These are phyloP conservation scores for Drosophila mimica DNA, from an alignment of 2,888 invertebrate species.

Conservation along the genomic window DNA sequence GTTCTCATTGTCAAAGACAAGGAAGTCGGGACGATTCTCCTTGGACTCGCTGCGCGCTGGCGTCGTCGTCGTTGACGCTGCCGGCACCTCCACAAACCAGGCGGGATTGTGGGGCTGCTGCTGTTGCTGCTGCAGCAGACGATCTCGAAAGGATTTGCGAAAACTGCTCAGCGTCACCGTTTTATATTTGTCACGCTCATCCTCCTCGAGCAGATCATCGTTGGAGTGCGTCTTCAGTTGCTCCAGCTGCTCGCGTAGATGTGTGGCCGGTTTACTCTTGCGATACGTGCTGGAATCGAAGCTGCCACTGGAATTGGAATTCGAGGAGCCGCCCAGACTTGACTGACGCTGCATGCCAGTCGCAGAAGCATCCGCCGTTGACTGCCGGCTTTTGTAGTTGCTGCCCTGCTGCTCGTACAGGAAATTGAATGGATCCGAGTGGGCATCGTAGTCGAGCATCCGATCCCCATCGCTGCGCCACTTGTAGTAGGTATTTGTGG, in stretches of 20 bases:
- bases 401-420: slow-evolving; percentile 82
- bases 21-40: slow-evolving; percentile 74
- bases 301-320: slow-evolving; percentile 62
- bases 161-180: slow-evolving; percentile 84
- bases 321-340: slow-evolving; percentile 54
- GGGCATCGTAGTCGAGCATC: slow-evolving; percentile 78
- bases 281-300: slow-evolving; percentile 83
- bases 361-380: slow-evolving; percentile 6
- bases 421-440: slow-evolving; percentile 83
- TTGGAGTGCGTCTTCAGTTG: slow-evolving; percentile 76
- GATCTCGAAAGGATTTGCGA: slow-evolving; percentile 84
- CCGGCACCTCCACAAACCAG: slow-evolving; percentile 84
- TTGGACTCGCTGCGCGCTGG: slow-evolving; percentile 44
- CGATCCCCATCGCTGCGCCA: slow-evolving; percentile 82
- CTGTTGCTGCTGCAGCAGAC: slow-evolving; percentile 80
- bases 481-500: slow-evolving; percentile 83
- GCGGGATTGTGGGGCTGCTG: slow-evolving; percentile 83
- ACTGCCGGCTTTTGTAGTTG: slow-evolving; percentile 47
- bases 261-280: slow-evolving; percentile 79
- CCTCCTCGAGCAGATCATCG: slow-evolving; percentile 62
- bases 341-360: slow-evolving; percentile 48
- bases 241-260: slow-evolving; percentile 80
- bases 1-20: slow-evolving; percentile 83
- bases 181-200: slow-evolving; percentile 82
- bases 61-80: slow-evolving; percentile 13